phyloP scores from a whole-genome alignment of 2,113 vertebrate genomes.

The Penelope pileata region DNA sequence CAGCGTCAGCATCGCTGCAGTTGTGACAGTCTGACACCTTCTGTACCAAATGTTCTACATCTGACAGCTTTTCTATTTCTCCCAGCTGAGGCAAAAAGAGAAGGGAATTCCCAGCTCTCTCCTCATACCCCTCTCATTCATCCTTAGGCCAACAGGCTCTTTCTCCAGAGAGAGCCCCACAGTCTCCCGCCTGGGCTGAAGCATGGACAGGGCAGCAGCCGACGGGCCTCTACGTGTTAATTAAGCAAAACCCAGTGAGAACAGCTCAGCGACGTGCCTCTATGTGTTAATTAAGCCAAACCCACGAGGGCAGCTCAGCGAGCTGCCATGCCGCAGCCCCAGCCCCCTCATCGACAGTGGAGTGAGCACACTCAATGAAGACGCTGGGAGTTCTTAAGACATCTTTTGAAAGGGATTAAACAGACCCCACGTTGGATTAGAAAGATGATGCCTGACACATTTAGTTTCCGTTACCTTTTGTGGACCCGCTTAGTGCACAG shows the following conservation, averaged over 20 bases:
- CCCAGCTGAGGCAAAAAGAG: background rate
- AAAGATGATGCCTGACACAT: slow-evolving; percentile 76
- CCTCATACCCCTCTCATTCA: background rate
- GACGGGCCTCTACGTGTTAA: slow-evolving; percentile 29
- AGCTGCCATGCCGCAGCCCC: background rate
- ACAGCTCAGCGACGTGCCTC: background rate
- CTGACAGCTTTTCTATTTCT: background rate
- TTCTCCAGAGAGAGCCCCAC: fast-evolving
- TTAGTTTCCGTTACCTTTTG: slow-evolving; percentile 76
- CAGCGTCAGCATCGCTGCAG: fast-evolving
- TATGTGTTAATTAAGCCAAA: slow-evolving; percentile 55
- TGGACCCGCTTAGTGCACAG: slow-evolving; percentile 38
- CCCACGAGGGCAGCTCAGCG: background rate
- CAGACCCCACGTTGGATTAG: slow-evolving; percentile 70
- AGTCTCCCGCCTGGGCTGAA: background rate
- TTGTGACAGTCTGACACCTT: background rate
- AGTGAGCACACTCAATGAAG: slow-evolving; percentile 67
- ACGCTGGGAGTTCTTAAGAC: slow-evolving; percentile 65
- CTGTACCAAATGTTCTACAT: background rate
- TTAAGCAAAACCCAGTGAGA: background rate
- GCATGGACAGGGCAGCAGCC: background rate
- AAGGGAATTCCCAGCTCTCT: background rate
- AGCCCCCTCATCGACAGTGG: background rate
- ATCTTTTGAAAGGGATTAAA: slow-evolving; percentile 72
- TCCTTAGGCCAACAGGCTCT: background rate